Evolutionary conservation across 2,113 vertebrate species (phyloP), one percentile per base, ranked within the genome.

Genomic region (Gila orcuttii): DNA sequence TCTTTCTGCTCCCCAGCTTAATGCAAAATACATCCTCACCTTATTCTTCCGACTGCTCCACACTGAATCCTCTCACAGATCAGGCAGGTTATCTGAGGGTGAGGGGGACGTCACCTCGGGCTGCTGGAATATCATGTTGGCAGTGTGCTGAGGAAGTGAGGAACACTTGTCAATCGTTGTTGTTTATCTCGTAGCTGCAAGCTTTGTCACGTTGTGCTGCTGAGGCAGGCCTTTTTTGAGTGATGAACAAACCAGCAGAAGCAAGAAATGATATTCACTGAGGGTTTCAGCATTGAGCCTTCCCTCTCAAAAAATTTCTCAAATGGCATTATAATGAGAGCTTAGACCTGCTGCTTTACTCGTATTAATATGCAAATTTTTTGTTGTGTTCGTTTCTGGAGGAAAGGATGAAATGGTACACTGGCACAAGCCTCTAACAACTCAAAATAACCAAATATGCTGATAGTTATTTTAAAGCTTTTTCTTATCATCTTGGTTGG

Each of bases 11-110:
- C 76, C 42, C 33, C 71, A 59, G 62, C 77, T 47, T 86, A 64
- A 86, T 84, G 21, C 84, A 89, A 82, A 86, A 88, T 82, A 66
- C 78, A 88, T 82, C 50, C 74, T 79, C 74, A 33, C 36, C 57
- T 68, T 62, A 25, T 66, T 64, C 57, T 31, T 45, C n/a, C 1
- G 11, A 60, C 50, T 12, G 10, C 50, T 57, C 31, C 15, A 39
- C 5, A 25, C 11, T 2, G 13, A 47, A 52, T 45, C 3, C 33
- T 31, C n/a, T 74, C 55, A 76, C 42, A 73, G 79, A 52, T 57
- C 66, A 17, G 23, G 45, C 47, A 52, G 81, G 66, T 83, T 83
- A 39, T 57, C 60, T 39, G 19, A 11, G 68, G 66, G 13, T 85
- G 12, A 50, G 39, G 19, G 25, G 31, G 17, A 52, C 50, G 31